Percentiles rank a stretch among this genome's conserved stretches.
Evolutionary conservation across 2,888 invertebrate species (phyloP).

Genomic region (Cordilura impudica): DNA sequence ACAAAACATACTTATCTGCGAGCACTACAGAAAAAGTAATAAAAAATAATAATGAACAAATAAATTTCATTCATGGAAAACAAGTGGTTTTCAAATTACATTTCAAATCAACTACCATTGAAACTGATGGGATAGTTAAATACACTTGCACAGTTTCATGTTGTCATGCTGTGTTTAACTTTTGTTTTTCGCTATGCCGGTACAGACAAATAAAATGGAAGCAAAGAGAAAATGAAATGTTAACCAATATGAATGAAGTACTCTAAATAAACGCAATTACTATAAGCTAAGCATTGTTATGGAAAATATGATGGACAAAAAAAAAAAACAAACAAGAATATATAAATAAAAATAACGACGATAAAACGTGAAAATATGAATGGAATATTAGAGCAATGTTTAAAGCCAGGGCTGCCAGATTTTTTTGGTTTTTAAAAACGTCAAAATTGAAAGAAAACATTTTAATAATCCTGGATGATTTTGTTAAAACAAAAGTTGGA

Average conservation of each 20-base stretch:
- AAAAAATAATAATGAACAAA: not conserved
- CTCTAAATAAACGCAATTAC: slow-evolving; percentile 37
- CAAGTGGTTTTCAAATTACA: slow-evolving; percentile 20
- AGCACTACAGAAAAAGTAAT: not conserved
- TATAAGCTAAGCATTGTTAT: slow-evolving; percentile 39
- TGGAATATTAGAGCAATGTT: slow-evolving; percentile 17
- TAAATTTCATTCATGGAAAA: not conserved
- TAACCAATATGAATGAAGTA: slow-evolving; percentile 1
- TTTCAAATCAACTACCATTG: slow-evolving; percentile 20
- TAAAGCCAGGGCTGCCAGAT: too few relatives aligned
- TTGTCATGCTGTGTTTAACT: slow-evolving; percentile 1
- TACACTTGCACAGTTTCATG: not conserved
- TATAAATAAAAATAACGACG: slow-evolving; percentile 9
- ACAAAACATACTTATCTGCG: not conserved
- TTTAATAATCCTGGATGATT: not conserved
- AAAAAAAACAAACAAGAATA: not conserved
- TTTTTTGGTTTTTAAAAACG: too few relatives aligned
- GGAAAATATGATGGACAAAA: slow-evolving; percentile 46
- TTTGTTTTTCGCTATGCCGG: not conserved
- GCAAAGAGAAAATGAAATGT: not conserved
- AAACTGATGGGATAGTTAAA: not conserved
- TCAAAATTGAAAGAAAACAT: not conserved
- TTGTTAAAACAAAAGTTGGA: not conserved
- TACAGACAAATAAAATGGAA: not conserved
- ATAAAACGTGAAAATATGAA: slow-evolving; percentile 17